These are phyloP conservation scores for Pseudococcus jackbeardsleyi DNA, from an alignment of 2,888 invertebrate genomes.

Conservation along the genomic window DNA sequence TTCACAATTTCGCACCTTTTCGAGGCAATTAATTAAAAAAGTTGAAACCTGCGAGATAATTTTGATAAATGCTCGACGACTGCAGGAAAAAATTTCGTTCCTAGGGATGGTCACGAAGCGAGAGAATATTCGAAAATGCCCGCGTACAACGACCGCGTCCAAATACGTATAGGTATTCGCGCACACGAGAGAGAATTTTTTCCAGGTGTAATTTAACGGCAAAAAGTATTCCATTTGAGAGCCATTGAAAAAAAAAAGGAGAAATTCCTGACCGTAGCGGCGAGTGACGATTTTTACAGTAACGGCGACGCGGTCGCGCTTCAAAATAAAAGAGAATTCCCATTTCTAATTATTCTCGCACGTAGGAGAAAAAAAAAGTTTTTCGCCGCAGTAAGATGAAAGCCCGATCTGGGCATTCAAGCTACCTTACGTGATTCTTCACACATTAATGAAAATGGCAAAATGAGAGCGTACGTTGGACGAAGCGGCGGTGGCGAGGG, in stretches of 20 bases:
- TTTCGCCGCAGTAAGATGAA: conserved; percentile 23
- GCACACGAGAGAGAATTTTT: conserved; percentile 4
- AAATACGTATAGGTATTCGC: neutral
- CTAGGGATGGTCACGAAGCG: neutral
- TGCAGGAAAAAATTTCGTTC: neutral
- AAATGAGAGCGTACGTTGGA: neutral
- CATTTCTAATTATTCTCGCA: conserved; percentile 23
- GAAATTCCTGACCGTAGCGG: neutral
- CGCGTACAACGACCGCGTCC: too few species aligned
- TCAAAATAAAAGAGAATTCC: conserved; percentile 16
- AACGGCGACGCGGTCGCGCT: neutral
- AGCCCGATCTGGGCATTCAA: conserved; percentile 4
- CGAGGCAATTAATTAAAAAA: conserved; percentile 6
- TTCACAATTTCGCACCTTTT: neutral
- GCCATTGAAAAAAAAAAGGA: neutral
- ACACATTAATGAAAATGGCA: conserved; percentile 34
- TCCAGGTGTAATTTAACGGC: conserved; percentile 2
- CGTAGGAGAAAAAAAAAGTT: neutral
- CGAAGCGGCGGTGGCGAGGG: neutral
- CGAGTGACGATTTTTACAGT: neutral
- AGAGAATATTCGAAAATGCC: neutral
- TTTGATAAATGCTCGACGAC: conserved; percentile 12
- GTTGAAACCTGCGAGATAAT: neutral
- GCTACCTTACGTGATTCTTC: conserved; percentile 48
- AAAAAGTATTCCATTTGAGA: conserved; percentile 1